Base-by-base conservation (phyloP, 2,797 vertebrate genomes). In the Ciconia nigra region DNA sequence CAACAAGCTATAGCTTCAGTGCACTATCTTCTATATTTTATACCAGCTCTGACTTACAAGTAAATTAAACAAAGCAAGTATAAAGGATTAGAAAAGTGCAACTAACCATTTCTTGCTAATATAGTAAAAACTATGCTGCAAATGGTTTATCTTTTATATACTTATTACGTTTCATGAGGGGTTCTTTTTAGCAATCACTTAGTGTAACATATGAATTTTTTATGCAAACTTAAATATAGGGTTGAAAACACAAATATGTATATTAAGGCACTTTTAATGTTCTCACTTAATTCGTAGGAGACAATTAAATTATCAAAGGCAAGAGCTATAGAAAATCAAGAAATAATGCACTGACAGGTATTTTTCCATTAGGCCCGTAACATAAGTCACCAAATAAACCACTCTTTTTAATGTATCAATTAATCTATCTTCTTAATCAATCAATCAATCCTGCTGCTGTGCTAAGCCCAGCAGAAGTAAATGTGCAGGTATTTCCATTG, bases 11-110 rank as follows among this genome's bases (percentile, higher is more conserved):
- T 71, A 93, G 52, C 70, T 96, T 92, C 69, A 81, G 31, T 92
- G 62, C 54, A 41, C 52, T 96, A 70, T 97, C 97, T 97, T 97
- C 93, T 97, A 52, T 97, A 95, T 96, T 84, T 89, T 89, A 94
- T 88, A 97, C 79, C 74, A 97, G 78, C 73, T 94, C 91, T 97
- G 96, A 87, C 79, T 94, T 94, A 87, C 70, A 96, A 96, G 33
- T 94, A 96, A 96, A 97, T 97, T 96, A 97, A 95, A 97, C 49
- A 97, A 87, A 93, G 70, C 10, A 67, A 92, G 39, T 71, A 92
- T 92, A 97, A 98, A 98, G 72, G 39, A 96, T 80, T 93, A 93
- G 83, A 93, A 96, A 95, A 91, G 22, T 79, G 31, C 83, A 95
- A 89, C 89, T 89, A 92, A 78, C 55, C 11, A 76, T 94, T 97